Base-by-base conservation (phyloP, 2,888 invertebrate species). In the Plagodis dolabraria region DNA sequence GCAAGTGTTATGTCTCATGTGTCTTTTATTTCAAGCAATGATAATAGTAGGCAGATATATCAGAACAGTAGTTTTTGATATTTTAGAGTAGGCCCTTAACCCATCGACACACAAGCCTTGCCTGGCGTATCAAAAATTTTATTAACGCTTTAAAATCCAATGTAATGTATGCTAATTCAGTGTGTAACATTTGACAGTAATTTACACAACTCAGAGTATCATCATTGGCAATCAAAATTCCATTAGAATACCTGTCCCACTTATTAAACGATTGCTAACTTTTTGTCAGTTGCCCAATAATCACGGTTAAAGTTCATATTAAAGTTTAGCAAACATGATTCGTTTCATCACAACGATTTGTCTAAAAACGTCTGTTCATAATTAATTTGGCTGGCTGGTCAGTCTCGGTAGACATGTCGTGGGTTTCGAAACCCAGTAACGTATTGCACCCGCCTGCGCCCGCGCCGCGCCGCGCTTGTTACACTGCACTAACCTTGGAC, bases 401-500 rank as follows among this genome's bases (percentile, higher is more conserved):
- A 75, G 74, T 67, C 66, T 67, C 57, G 36, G 67, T 63, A 69
- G 77, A 79, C 75, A 75, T 75, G 75, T 75, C 68, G 84, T 80
- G 77, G 76, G 79, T 86, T 85, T 78, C 72, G 77, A 68, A 86
- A 86, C 69, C 53, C 77, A 76, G 76, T 78, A 72, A 71, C 51
- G 70, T 75, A 33, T 33, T 73, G 76, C 78, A 75, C 66, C 70
- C 73, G 80, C 73, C 74, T 77, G 79, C 76, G 80, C 72, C 64
- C 69, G 75, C 75, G 76, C 43, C 69, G 75, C 75, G 76, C 43
- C 40, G 40, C 40, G 8, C 72, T 67, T 70, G 70, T 79, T 78
- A 76, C 33, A 43, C 77, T 77, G 78, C 74, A 69, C 64, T 81
- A 79, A 82, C 86, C 86, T 86, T 86, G 86, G 76, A 74, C 72